Evolutionary conservation across 92 coral and sea anemone species (phyloP).

Genomic region (Epizoanthus scotinus): DNA sequence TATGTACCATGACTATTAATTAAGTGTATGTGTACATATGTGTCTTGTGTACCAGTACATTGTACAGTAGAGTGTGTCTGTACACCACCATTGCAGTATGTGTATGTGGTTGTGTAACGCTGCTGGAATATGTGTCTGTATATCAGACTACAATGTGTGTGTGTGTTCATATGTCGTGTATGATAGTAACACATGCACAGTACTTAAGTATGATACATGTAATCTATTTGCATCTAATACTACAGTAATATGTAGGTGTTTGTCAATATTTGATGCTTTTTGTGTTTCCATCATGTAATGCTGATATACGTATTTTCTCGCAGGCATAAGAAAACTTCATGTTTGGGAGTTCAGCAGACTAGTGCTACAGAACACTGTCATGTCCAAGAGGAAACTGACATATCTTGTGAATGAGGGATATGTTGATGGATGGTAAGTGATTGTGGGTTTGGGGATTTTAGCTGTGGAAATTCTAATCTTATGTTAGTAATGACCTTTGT

Average conservation of each 20-base stretch:
- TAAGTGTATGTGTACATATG: background rate
- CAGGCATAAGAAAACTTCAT: conserved; percentile 83
- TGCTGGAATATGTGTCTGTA: background rate
- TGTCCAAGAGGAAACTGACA: conserved; percentile 94
- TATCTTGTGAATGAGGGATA: conserved; percentile 88
- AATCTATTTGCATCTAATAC: too few species aligned
- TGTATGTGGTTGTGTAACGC: background rate
- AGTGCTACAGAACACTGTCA: conserved; percentile 87
- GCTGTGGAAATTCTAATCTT: background rate
- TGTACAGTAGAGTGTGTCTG: too few species aligned
- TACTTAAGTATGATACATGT: too few species aligned
- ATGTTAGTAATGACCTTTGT: too few species aligned
- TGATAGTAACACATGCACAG: too few species aligned
- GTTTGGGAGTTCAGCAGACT: conserved; percentile 93
- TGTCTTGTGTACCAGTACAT: too few species aligned
- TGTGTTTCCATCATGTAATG: background rate
- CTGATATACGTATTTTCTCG: background rate
- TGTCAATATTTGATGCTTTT: too few species aligned
- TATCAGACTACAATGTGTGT: background rate
- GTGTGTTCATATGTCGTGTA: too few species aligned
- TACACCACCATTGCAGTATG: background rate
- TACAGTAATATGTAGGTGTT: too few species aligned
- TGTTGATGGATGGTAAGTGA: conserved; percentile 94
- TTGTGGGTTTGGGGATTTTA: background rate
- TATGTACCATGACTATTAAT: too few species aligned